Percentiles rank a stretch among this genome's conserved stretches.
Conservation (phyloP, 2,113 vertebrate species). For the Elephas maximus region DNA sequence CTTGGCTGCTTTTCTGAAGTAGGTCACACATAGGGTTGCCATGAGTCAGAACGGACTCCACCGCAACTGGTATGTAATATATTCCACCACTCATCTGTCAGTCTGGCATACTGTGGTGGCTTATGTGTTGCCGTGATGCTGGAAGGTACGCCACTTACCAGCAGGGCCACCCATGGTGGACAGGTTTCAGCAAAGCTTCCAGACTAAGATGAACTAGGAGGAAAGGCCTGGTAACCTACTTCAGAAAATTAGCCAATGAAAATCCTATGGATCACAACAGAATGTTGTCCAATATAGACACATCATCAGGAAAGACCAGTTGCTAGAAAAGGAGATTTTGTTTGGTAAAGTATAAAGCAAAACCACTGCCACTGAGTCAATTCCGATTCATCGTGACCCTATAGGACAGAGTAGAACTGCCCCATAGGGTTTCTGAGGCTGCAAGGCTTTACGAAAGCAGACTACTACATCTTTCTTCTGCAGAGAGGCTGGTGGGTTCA, state of each 20-base stretch:
- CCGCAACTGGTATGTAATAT: background rate
- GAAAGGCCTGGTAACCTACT: background rate
- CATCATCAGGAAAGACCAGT: background rate
- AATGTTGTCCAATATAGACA: background rate
- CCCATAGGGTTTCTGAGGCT: no score
- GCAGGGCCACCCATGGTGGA: background rate
- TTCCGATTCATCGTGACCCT: no score
- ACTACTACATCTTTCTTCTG: no score
- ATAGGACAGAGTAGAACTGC: no score
- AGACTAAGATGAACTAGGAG: background rate
- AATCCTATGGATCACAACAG: background rate
- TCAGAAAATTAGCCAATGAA: background rate
- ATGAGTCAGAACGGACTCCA: background rate
- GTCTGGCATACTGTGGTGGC: background rate
- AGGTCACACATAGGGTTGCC: background rate
- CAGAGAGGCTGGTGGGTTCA: no score
- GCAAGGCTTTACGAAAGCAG: no score
- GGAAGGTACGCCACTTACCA: background rate
- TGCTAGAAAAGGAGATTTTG: background rate
- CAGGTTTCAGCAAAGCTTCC: background rate
- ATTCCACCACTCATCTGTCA: background rate
- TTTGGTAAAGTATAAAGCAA: background rate
- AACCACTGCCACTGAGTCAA: no score
- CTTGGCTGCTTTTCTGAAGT: background rate
- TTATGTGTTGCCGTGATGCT: background rate